These are phyloP conservation scores for Acleris emargana DNA, from an alignment of 2,888 invertebrate genomes.

Conservation along the genomic window DNA sequence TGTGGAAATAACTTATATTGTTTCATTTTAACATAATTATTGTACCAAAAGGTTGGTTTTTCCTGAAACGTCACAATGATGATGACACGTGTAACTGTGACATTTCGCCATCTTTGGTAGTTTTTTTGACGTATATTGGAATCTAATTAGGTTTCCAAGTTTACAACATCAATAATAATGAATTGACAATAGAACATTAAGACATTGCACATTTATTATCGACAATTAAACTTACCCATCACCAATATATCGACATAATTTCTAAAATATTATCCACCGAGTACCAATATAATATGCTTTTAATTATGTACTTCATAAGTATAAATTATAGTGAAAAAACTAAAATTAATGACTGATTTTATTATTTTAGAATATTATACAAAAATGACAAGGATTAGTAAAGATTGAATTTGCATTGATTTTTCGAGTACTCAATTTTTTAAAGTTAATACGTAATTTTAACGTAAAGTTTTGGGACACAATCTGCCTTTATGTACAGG, in stretches of 20 bases:
- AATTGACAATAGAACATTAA: slow-evolving; percentile 20
- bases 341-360: slow-evolving; percentile 27
- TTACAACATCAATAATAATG: slow-evolving; percentile 19
- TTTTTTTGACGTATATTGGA: too few species aligned
- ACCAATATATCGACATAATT: slow-evolving; percentile 14
- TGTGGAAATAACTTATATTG: too few species aligned
- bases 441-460: too few species aligned
- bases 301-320: slow-evolving; percentile 7
- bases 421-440: background rate
- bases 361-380: slow-evolving; percentile 9
- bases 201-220: slow-evolving; percentile 10
- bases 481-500: too few species aligned
- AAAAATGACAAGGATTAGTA: slow-evolving; percentile 13
- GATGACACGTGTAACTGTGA: too few species aligned
- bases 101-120: too few species aligned
- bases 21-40: too few species aligned
- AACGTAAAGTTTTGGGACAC: too few species aligned
- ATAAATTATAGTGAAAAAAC: slow-evolving; percentile 19
- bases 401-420: slow-evolving; percentile 12
- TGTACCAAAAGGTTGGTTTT: too few species aligned
- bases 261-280: slow-evolving; percentile 14
- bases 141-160: too few species aligned
- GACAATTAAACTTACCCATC: slow-evolving; percentile 26
- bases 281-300: background rate
- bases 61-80: too few species aligned